These are phyloP conservation scores for Patiria pectinifera DNA, from an alignment of 53 echinoderm and acorn worm species.

Conservation along the genomic window DNA sequence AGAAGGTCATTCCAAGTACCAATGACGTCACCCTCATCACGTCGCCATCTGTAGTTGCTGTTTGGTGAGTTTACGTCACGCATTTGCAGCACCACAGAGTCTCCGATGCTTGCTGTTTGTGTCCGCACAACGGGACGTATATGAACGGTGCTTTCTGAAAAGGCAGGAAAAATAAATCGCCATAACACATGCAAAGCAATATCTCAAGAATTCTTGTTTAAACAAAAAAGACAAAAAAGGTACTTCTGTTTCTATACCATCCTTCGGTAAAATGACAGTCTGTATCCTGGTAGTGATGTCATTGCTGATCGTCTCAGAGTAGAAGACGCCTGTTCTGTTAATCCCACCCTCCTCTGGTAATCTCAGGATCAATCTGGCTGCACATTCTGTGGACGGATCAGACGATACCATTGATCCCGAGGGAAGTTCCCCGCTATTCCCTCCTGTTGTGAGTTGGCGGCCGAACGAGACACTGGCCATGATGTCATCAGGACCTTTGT, in stretches of 20 bases:
- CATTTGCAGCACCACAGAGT: conserved; percentile 4
- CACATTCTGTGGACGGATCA: background rate
- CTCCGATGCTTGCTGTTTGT: conserved; percentile 3
- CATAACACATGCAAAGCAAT: background rate
- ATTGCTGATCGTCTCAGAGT: background rate
- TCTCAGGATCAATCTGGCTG: background rate
- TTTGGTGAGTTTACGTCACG: background rate
- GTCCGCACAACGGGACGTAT: background rate
- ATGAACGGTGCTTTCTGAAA: background rate
- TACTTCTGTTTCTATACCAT: background rate
- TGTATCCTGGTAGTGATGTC: conserved; percentile 3
- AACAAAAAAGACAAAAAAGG: too few species aligned
- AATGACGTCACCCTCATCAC: background rate
- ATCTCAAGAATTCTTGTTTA: too few species aligned
- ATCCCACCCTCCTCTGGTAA: conserved; percentile 24
- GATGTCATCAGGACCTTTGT: conserved; percentile 20
- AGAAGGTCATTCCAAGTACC: conserved; percentile 16
- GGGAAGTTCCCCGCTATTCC: background rate
- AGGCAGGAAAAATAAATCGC: background rate
- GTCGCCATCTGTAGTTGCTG: background rate
- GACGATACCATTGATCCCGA: background rate
- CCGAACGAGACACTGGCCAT: background rate
- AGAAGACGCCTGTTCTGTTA: conserved; percentile 24
- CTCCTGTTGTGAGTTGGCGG: conserved; percentile 5
- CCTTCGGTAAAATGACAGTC: background rate